These are phyloP conservation scores for Pomacea canaliculata DNA, from an alignment of 2,888 invertebrate species.

Conservation along the genomic window DNA sequence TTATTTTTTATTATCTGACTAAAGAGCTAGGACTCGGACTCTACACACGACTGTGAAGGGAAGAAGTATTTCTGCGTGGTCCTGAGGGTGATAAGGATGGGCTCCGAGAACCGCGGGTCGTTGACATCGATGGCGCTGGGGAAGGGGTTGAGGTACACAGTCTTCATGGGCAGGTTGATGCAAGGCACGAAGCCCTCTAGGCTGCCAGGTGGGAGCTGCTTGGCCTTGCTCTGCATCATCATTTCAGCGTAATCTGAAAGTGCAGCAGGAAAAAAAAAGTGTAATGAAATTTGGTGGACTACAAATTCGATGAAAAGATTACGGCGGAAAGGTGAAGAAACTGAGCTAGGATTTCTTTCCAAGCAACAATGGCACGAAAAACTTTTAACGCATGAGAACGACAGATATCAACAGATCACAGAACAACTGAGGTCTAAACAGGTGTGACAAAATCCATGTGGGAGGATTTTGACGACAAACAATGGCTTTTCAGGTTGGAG, in stretches of 20 bases:
- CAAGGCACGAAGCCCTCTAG: conserved; percentile 61
- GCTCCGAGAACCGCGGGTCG: conserved; percentile 56
- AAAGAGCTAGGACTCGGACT: no score
- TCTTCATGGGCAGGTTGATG: conserved; percentile 67
- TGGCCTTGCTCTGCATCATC: conserved; percentile 50
- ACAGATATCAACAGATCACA: neutral
- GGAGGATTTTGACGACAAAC: no score
- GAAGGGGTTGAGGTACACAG: conserved; percentile 66
- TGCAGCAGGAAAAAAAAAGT: neutral
- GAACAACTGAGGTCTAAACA: neutral
- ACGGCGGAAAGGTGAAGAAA: neutral
- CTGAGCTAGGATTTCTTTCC: neutral
- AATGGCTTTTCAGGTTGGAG: no score
- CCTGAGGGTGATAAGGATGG: conserved; percentile 65
- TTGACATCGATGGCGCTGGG: conserved; percentile 55
- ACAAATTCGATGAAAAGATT: neutral
- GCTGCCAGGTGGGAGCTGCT: conserved; percentile 53
- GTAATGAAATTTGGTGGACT: neutral
- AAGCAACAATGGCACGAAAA: no score
- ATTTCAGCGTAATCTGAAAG: conserved; percentile 55
- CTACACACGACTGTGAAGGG: conserved; percentile 56
- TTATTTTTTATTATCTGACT: no score
- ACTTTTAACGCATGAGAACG: no score
- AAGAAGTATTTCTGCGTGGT: conserved; percentile 67
- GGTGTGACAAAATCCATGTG: neutral